phyloP scores from a whole-genome alignment of 2,113 vertebrate species.

The Sula dactylatra region DNA sequence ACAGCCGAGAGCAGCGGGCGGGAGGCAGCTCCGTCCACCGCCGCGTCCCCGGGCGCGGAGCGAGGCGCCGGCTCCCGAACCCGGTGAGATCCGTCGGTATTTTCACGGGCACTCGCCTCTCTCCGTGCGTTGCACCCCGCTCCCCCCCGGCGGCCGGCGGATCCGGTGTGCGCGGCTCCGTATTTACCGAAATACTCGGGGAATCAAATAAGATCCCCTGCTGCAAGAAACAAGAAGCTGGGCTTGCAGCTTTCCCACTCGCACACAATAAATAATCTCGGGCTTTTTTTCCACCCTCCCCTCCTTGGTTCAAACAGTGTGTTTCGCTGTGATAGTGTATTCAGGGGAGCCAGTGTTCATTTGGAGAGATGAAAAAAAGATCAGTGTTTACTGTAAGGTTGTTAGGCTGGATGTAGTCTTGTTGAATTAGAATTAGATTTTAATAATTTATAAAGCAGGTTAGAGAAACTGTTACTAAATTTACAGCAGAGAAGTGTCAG shows the following conservation, averaged over 20 bases:
- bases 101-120: neutral
- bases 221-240: neutral
- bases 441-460: slow-evolving; percentile 68
- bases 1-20: neutral
- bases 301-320: neutral
- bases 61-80: neutral
- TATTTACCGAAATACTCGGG: neutral
- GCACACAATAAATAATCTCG: slow-evolving; percentile 32
- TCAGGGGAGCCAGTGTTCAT: neutral
- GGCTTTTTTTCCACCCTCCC: neutral
- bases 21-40: neutral
- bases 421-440: slow-evolving; percentile 65
- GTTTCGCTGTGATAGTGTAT: neutral
- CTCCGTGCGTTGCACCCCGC: neutral
- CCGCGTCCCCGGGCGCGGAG: neutral
- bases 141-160: neutral
- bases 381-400: slow-evolving; percentile 58
- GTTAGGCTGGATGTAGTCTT: slow-evolving; percentile 49
- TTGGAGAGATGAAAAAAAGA: neutral
- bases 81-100: neutral
- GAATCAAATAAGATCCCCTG: neutral
- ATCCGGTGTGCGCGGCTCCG: neutral
- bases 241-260: slow-evolving; percentile 1
- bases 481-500: slow-evolving; percentile 53
- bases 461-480: slow-evolving; percentile 68